These are phyloP conservation scores for Zaprionus tsacasi DNA, from an alignment of 1,140 invertebrate genomes.

Conservation along the genomic window DNA sequence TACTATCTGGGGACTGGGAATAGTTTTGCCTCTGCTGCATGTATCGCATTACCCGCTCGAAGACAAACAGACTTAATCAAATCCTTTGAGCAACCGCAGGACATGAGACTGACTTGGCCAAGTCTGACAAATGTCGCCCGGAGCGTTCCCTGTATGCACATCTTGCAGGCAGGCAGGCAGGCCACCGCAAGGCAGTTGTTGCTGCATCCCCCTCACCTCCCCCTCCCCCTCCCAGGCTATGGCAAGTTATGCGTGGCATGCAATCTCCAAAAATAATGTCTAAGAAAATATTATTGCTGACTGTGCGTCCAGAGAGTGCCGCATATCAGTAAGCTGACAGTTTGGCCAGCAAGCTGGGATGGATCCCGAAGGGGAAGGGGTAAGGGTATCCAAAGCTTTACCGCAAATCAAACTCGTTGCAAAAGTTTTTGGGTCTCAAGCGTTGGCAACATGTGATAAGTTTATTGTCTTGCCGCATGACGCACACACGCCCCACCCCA, in stretches of 20 bases:
- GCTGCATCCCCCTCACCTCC: neutral
- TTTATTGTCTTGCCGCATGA: slow-evolving; percentile 79
- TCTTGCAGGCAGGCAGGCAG: slow-evolving; percentile 33
- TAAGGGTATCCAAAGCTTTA: slow-evolving; percentile 7
- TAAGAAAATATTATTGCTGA: slow-evolving; percentile 79
- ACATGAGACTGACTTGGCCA: slow-evolving; percentile 23
- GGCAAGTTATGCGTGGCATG: slow-evolving; percentile 53
- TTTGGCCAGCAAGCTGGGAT: slow-evolving; percentile 12
- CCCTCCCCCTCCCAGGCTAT: slow-evolving; percentile 17
- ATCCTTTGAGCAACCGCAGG: slow-evolving; percentile 68
- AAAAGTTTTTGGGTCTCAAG: slow-evolving; percentile 69
- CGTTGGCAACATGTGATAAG: slow-evolving; percentile 76
- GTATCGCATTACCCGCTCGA: slow-evolving; percentile 28
- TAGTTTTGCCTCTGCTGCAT: slow-evolving; percentile 5
- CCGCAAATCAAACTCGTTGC: slow-evolving; percentile 77
- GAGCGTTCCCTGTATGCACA: slow-evolving; percentile 57
- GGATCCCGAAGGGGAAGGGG: too few relatives aligned
- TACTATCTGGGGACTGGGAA: neutral
- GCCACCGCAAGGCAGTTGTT: slow-evolving; percentile 55
- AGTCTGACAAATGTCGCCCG: slow-evolving; percentile 68
- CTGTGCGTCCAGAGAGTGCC: slow-evolving; percentile 53
- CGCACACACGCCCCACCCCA: slow-evolving; percentile 14
- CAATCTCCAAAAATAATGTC: slow-evolving; percentile 47
- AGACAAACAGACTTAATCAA: slow-evolving; percentile 65
- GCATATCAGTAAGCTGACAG: slow-evolving; percentile 77